Evolutionary conservation across 2,113 vertebrate species (phyloP), one percentile per base, ranked within the genome.

Genomic region (Xiphorhynchus elegans): DNA sequence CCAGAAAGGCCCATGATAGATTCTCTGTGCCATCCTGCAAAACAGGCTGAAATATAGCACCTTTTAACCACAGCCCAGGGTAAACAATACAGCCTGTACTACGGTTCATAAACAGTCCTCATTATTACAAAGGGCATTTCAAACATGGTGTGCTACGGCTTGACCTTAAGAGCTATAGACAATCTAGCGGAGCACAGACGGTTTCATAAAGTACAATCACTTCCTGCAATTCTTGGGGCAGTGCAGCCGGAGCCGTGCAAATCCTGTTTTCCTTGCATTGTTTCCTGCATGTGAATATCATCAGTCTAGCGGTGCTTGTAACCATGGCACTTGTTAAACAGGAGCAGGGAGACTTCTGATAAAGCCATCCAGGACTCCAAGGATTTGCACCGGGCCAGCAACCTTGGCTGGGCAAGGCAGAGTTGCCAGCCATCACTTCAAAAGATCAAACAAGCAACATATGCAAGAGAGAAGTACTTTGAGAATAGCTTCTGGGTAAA

Each of bases 151-250:
- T 96, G 98, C 98, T 98, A 98, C 25, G 44, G 97, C 96, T 98
- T 97, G 97, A 98, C 98, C 98, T 98, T 97, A 98, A 97, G 96
- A 98, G 97, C 86, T 97, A 98, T 99, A 98, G 99, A 99, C 99
- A 99, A 98, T 99, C 98, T 98, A 97, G 96, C 55, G 40, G 98
- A 98, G 98, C 98, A 99, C 97, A 98, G 98, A 98, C 98, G 98
- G 98, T 99, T 99, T 99, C 98, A 98, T 98, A 98, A 98, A 99
- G 99, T 98, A 99, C 99, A 99, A 99, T 99, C 99, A 98, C 99
- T 99, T 99, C 99, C 99, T 99, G 97, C 98, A 99, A 99, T 99
- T 99, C 99, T 99, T 99, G 98, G 97, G 98, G 98, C 98, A 98
- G 98, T 96, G 98, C 96, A 98, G 98, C 97, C 98, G 99, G 99